Percentiles rank a stretch among this genome's conserved stretches.
Conservation (phyloP, 2,888 invertebrate species). For the Acleris emargana region DNA sequence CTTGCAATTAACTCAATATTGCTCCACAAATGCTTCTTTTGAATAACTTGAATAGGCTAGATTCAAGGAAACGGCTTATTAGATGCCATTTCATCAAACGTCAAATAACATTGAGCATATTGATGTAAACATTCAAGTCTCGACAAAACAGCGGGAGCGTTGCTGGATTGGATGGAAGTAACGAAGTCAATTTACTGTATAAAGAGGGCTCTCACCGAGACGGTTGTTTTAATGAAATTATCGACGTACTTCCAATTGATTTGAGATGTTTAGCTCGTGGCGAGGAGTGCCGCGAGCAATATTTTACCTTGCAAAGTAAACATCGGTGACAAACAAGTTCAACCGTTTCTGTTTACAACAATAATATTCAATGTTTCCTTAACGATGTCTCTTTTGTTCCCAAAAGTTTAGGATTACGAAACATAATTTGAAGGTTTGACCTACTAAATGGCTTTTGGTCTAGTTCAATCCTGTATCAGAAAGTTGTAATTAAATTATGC, state of each 20-base stretch:
- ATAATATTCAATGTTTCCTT: no score
- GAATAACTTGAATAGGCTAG: background rate
- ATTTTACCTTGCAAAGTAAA: constrained; percentile 5
- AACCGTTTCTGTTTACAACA: background rate
- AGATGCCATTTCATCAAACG: no score
- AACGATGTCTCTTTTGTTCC: no score
- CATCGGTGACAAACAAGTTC: background rate
- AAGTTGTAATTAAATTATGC: no score
- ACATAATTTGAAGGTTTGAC: no score
- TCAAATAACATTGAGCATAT: background rate
- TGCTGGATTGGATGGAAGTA: constrained; percentile 45
- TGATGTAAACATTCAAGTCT: constrained; percentile 39
- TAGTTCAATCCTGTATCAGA: no score
- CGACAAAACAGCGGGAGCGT: constrained; percentile 36
- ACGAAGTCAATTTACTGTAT: constrained; percentile 42
- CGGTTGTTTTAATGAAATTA: constrained; percentile 47
- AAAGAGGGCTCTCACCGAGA: constrained; percentile 33
- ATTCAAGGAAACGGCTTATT: no score
- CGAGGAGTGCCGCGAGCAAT: constrained; percentile 12
- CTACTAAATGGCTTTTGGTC: no score
- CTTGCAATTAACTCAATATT: background rate
- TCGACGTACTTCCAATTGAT: constrained; percentile 43
- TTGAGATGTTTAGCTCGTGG: constrained; percentile 26
- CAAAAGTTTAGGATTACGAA: no score
- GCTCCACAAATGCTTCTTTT: background rate